These are phyloP conservation scores for Candoia aspera DNA, from an alignment of 2,113 vertebrate species.

Conservation along the genomic window DNA sequence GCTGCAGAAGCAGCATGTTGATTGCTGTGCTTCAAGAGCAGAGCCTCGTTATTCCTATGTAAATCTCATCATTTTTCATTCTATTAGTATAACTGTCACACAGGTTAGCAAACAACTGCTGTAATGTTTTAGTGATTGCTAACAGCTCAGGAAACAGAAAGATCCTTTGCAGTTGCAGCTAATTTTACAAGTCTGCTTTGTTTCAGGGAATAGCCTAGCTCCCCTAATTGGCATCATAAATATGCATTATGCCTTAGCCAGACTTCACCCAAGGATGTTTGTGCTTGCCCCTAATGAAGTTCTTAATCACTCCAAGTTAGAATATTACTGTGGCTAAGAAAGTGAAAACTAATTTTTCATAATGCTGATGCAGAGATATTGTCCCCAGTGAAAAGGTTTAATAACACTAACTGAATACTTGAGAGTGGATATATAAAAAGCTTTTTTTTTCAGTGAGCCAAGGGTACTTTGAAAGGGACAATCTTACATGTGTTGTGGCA, in stretches of 20 bases:
- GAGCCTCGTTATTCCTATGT: constrained; percentile 64
- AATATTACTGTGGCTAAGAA: background rate
- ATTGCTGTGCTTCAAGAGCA: background rate
- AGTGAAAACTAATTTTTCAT: background rate
- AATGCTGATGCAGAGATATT: background rate
- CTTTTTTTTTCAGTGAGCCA: background rate
- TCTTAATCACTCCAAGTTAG: constrained; percentile 25
- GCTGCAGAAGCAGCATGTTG: background rate
- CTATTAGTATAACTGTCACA: constrained; percentile 47
- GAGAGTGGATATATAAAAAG: background rate
- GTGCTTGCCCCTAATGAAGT: constrained; percentile 34
- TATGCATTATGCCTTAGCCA: constrained; percentile 52
- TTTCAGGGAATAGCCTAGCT: constrained; percentile 33
- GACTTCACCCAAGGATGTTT: constrained; percentile 1
- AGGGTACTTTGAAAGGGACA: background rate
- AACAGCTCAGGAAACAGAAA: constrained; percentile 61
- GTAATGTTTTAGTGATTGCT: constrained; percentile 74
- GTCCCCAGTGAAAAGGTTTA: background rate
- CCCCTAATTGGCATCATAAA: constrained; percentile 67
- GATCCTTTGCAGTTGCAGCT: constrained; percentile 50
- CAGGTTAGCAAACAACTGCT: constrained; percentile 55
- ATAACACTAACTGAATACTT: background rate
- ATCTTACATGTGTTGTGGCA: background rate
- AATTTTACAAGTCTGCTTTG: constrained; percentile 59
- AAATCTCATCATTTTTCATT: constrained; percentile 64